Conservation (phyloP, 2,888 invertebrate genomes). For the Myathropa florea region DNA sequence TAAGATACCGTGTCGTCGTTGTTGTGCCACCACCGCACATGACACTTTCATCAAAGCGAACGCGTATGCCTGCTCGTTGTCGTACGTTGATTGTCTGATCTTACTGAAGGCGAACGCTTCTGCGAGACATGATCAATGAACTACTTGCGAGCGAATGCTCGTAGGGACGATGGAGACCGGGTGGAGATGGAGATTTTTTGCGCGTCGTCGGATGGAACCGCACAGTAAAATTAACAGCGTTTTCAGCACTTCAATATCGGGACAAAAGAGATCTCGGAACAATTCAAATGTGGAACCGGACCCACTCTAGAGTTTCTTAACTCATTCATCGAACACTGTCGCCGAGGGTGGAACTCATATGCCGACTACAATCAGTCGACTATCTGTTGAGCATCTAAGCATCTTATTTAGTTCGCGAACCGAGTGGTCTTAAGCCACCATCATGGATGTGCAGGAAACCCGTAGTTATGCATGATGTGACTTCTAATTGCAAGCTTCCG, state of each 20-base stretch:
- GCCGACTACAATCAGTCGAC: conserved; percentile 25
- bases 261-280: conserved; percentile 39
- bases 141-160: conserved; percentile 25
- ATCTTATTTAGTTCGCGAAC: conserved; percentile 32
- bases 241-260: conserved; percentile 48
- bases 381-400: conserved; percentile 47
- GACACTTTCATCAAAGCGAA: not conserved
- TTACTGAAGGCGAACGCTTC: conserved; percentile 17
- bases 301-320: conserved; percentile 47
- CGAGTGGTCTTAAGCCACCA: conserved; percentile 13
- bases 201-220: not conserved
- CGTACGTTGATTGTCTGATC: conserved; percentile 1
- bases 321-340: conserved; percentile 31
- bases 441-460: conserved; percentile 61
- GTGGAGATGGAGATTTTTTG: conserved; percentile 16
- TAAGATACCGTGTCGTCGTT: conserved; percentile 58
- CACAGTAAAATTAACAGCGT: conserved; percentile 45
- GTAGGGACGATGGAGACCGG: not conserved
- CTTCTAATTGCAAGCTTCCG: conserved; percentile 69
- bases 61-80: not conserved
- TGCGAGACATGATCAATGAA: conserved; percentile 58
- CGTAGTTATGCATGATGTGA: conserved; percentile 68
- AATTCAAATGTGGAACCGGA: conserved; percentile 45
- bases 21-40: conserved; percentile 24
- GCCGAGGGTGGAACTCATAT: not conserved